These are phyloP conservation scores for Mustelus asterias DNA, from an alignment of 2,113 vertebrate genomes.

Conservation along the genomic window DNA sequence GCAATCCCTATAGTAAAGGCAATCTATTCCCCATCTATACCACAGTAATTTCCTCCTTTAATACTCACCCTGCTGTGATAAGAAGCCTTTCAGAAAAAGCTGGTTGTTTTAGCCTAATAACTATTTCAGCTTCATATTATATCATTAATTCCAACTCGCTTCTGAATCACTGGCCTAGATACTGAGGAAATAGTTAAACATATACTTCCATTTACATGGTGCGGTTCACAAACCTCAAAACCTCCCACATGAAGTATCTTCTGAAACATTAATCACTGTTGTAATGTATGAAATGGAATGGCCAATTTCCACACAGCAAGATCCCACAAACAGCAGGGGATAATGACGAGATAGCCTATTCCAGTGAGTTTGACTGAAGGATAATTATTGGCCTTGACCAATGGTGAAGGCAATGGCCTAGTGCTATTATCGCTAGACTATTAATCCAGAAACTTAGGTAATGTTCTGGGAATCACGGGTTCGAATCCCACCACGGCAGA, in stretches of 20 bases:
- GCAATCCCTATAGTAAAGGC: not conserved
- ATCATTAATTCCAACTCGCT: not conserved
- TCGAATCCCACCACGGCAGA: too few species aligned
- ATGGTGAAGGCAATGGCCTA: too few species aligned
- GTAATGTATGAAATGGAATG: not conserved
- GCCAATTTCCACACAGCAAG: not conserved
- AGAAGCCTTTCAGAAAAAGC: not conserved
- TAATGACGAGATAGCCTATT: not conserved
- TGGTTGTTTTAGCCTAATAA: not conserved
- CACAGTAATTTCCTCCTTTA: not conserved
- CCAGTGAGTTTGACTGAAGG: not conserved
- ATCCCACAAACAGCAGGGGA: not conserved
- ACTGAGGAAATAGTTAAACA: not conserved
- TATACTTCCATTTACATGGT: not conserved
- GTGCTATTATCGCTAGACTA: too few species aligned
- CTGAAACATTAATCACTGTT: not conserved
- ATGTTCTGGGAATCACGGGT: too few species aligned
- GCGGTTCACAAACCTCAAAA: not conserved
- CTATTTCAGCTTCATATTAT: not conserved
- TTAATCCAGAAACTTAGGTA: too few species aligned
- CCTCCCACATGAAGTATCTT: not conserved
- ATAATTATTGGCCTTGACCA: not conserved
- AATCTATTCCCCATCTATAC: not conserved
- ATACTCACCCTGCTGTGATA: not conserved
- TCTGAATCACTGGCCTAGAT: not conserved